Evolutionary conservation across 1,140 invertebrate species (phyloP), one percentile per base, ranked within the genome.

Genomic region (Sitodiplosis mosellana): DNA sequence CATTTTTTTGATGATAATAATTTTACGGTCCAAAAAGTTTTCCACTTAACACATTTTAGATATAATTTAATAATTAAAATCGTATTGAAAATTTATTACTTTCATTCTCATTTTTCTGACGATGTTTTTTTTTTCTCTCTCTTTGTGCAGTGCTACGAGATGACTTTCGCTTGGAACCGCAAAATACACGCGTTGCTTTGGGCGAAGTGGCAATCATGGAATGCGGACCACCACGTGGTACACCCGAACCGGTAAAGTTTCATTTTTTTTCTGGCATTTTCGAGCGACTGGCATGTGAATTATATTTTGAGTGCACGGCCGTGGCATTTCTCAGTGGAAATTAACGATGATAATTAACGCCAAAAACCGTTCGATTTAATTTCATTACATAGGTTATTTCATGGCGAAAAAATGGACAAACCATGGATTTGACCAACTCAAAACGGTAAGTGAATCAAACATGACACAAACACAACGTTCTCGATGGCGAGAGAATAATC

Each of bases 201-300:
- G 88, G 87, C n/a, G 85, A 90, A 52, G 81, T 79, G 49, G 81
- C 83, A 1, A 69, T 85, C 38, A 66, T 93, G 57, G 83, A 89
- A 67, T 93, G 89, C 64, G 75, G 77, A 2, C 83, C 87, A 17
- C 88, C 87, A 5, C 72, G 76, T 54, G 88, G 88, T n/a, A 78
- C 80, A 49, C 88, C 89, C 0, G 83, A 27, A 10, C 27, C 27
- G 27, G 27, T 27, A 27, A 5, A 10, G 3, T 27, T 5, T 27
- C 10, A 10, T 27, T 27, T 27, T 27, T 27, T 27, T n/a, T 3
- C 10, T 27, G 27, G 3, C 10, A 10, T 27, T 27, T 10, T 27
- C 10, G 10, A 27, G 27, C 27, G 27, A 27, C 27, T 27, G 27
- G 27, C 27, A 27, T 27, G 4, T 10, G 27, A 5, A 27, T 5